Evolutionary conservation across 2,888 invertebrate species (phyloP), one percentile per base, ranked within the genome.

Genomic region (Nephrotoma guestfalica): DNA sequence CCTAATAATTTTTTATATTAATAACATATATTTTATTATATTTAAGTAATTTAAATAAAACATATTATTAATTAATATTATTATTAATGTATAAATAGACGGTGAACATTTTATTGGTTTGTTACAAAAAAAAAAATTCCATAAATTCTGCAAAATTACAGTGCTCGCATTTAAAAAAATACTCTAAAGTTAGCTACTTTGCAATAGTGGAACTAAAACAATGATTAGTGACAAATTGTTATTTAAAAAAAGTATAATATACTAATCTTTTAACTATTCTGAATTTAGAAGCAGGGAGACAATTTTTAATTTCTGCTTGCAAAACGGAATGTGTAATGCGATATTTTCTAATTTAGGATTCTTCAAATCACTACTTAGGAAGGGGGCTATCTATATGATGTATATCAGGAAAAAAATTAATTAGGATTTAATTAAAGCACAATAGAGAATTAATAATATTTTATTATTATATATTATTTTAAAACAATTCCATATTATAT

Each of bases 1-100:
- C 88, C 51, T 88, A 87, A 88, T 57, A 86, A 84, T 41, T 84
- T 84, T 57, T 57, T 57, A 57, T 57, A 71, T 71, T 71, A 71
- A 57, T 18, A 30, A 51, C 51, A 51, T 51, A 71, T 71, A 71
- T 30, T 71, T 71, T 71, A 71, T 71, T 71, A 71, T 71, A 71
- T 71, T 71, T 71, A 71, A 71, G 30, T 71, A 71, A 71, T 71
- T 71, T 71, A 71, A 71, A 71, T 71, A 9, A 71, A 71, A 30
- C 9, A 51, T 71, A 71, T 71, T 43, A 43, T 11, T 43, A 43
- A 43, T 43, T 43, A 43, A 43, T 43, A 71, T 71, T 71, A 71
- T 71, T 71, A 71, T 30, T 71, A 71, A 71, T 71, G 30, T 71
- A 71, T 71, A 71, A 71, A 71, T 57, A 57, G 51, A 57, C 51